Base-by-base conservation (phyloP, 2,888 invertebrate genomes). In the Harpalus rufipes region DNA sequence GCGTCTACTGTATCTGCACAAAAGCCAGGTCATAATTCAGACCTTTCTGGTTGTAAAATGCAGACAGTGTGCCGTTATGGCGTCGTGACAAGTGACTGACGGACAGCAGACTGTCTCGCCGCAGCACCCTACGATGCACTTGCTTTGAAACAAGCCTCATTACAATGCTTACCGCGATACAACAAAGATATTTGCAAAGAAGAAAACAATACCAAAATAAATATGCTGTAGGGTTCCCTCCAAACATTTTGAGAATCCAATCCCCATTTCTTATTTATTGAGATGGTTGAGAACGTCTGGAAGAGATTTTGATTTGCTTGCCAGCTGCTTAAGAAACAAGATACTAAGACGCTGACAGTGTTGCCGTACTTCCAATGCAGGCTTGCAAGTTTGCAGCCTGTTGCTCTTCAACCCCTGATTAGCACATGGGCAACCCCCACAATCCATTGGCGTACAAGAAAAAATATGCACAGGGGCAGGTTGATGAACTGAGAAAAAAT, bases 311-410 rank as follows among this genome's bases (percentile, higher is more conserved):
- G 84, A 84, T 84, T 84, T 84, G 84, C 84, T 84, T 84, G 84
- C 84, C 84, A 84, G 84, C 84, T 84, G 84, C 84, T 63, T 84
- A 44, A 61, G 84, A 78, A 84, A 84, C 84, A 78, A 84, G 84
- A 84, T 84, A 84, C 84, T 78, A 61, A 61, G 80, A 32, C 21
- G 41, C 41, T 16, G 61, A 58, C 78, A 78, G n/a, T 32, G 78
- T 78, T 78, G 78, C 78, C 78, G 18, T 58, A n/a, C 14, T 21
- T 58, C 14, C 25, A 32, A 14, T 32, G 32, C 58, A 12, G 56
- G 7, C 56, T 78, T 78, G 78, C 78, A 74, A 74, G 44, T 18
- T 14, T 12, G 44, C 41, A 16, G 72, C 72, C 72, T 74, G 72
- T 74, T 74, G 72, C 72, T 16, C 44, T 41, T 44, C 72, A 74